Base-by-base conservation (phyloP, 2,888 invertebrate genomes). In the Eupithecia subumbrata region DNA sequence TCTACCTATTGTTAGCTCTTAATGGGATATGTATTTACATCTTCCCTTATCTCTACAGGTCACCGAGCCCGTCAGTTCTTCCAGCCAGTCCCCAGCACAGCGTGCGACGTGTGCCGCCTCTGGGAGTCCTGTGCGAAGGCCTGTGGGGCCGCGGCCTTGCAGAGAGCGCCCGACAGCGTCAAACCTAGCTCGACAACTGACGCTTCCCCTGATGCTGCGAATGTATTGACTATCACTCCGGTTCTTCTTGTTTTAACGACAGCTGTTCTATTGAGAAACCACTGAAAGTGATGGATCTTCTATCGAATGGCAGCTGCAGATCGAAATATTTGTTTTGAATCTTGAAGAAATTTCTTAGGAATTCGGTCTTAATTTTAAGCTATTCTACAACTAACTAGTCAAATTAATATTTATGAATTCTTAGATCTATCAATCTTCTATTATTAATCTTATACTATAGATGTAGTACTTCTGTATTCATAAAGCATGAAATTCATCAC, bases 61-160 rank as follows among this genome's bases (percentile, higher is more conserved):
- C 96, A 97, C 84, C 96, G 97, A 86, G 98, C 98, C 1, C 96
- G 98, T 81, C 96, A 97, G 82, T 98, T 98, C 92, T 98, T 98
- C 92, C 96, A 96, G 79, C 96, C 97, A 5, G 95, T 96, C 69
- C 92, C 95, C 77, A 96, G 97, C 52, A 97, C 96, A 1, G 94
- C 97, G 25, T 98, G 98, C 89, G 98, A 98, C 92, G 97, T 98
- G 85, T 98, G 98, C 87, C 97, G 98, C 83, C 87, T 85, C 81
- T 94, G 94, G 94, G 83, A 82, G 81, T 91, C 94, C 56, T 95
- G 94, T 82, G 87, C 87, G 22, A 88, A 89, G 78, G 93, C 92
- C 8, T 95, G 94, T 82, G 94, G 94, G 66, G 78, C 90, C 3
- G 81, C 88, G 14, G 86, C 87, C 12, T 82, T 86, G 66, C 93